Evolutionary conservation across 2,113 vertebrate species (phyloP).

Genomic region (Nesoenas mayeri): DNA sequence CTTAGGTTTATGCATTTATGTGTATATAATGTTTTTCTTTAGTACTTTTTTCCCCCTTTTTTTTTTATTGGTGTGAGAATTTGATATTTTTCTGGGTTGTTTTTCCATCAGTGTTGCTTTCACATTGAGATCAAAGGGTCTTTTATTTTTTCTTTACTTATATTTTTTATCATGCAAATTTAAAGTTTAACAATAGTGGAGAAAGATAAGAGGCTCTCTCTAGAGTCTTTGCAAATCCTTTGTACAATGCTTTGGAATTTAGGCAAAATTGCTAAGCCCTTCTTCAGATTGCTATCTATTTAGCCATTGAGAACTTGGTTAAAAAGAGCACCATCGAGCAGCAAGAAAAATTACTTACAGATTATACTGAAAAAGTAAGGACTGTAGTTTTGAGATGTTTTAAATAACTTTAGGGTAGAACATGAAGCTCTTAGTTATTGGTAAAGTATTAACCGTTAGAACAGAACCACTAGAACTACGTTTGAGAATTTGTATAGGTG

Average conservation of each 20-base stretch:
- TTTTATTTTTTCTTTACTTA: constrained; percentile 58
- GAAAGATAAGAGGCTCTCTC: constrained; percentile 61
- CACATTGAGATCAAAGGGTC: not conserved
- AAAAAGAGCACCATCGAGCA: not conserved
- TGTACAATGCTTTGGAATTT: constrained; percentile 50
- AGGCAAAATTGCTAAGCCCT: constrained; percentile 27
- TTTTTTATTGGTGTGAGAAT: not conserved
- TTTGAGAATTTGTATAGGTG: not conserved
- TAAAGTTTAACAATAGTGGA: constrained; percentile 61
- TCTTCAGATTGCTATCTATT: constrained; percentile 49
- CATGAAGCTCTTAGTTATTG: not conserved
- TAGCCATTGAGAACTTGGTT: constrained; percentile 39
- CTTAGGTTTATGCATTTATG: constrained; percentile 27
- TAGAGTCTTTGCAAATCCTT: constrained; percentile 43
- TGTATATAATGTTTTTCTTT: not conserved
- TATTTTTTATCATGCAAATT: constrained; percentile 68
- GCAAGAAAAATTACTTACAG: not conserved
- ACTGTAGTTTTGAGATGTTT: not conserved
- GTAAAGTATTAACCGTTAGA: not conserved
- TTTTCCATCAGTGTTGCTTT: constrained; percentile 30
- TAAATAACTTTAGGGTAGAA: not conserved
- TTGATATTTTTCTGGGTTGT: constrained; percentile 25
- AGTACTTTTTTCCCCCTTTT: not conserved
- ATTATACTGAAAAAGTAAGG: not conserved
- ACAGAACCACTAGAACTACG: not conserved